A percentile compares a stretch with the other conserved stretches of the same genome.
phyloP scores from a whole-genome alignment of 1,140 invertebrate species.

The Trichonephila clavipes region DNA sequence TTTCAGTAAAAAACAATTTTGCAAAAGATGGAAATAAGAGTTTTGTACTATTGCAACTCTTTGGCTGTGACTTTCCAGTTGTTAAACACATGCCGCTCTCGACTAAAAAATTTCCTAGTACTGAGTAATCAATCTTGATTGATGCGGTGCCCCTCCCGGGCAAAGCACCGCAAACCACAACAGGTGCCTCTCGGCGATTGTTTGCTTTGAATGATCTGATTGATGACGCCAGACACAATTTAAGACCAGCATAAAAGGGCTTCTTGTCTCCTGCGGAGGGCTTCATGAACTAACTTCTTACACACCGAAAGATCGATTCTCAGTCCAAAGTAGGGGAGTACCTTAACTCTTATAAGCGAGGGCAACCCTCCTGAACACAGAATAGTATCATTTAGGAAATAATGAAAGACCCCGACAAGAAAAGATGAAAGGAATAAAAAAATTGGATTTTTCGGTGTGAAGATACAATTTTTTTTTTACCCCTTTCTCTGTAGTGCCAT shows the following conservation, averaged over 20 bases:
- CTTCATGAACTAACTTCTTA: conserved; percentile 36
- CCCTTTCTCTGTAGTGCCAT: not conserved
- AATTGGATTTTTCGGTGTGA: not conserved
- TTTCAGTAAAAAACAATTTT: not conserved
- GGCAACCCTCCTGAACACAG: not conserved
- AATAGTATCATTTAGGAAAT: conserved; percentile 9
- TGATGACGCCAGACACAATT: conserved; percentile 69
- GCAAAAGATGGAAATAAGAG: not conserved
- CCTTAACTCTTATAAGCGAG: not conserved
- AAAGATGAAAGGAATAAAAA: not conserved
- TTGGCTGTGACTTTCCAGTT: not conserved
- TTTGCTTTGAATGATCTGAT: conserved; percentile 75
- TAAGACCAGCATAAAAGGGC: conserved; percentile 49
- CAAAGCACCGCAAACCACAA: conserved; percentile 65
- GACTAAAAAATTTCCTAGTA: conserved; percentile 53
- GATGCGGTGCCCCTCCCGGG: conserved; percentile 43
- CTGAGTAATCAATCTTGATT: conserved; percentile 73
- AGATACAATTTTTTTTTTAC: not conserved
- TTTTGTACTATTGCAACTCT: not conserved
- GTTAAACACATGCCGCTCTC: not conserved
- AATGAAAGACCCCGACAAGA: not conserved
- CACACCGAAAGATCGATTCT: conserved; percentile 18
- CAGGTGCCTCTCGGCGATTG: conserved; percentile 62
- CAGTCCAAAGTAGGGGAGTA: not conserved
- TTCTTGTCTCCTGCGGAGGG: conserved; percentile 61